Conservation (phyloP, 2,113 vertebrate genomes). For the Speoplatyrhinus poulsoni region DNA sequence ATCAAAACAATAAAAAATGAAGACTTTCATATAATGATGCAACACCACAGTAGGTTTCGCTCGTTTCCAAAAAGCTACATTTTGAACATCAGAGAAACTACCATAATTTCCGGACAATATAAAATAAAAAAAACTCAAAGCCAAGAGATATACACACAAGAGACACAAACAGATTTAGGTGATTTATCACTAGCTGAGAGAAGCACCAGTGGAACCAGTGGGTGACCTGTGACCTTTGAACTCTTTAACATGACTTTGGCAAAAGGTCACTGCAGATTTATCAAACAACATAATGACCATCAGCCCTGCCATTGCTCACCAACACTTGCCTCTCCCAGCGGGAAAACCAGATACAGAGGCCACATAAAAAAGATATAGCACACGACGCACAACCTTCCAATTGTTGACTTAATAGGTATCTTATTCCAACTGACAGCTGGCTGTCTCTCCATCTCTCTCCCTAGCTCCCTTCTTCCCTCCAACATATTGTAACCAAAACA, state of each 20-base stretch:
- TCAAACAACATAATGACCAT: constrained; percentile 66
- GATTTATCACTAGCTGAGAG: constrained; percentile 51
- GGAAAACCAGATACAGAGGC: constrained; percentile 27
- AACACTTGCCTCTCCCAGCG: constrained; percentile 20
- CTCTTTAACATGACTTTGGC: constrained; percentile 40
- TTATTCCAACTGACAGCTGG: constrained; percentile 46
- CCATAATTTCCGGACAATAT: no score
- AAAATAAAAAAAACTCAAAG: background rate
- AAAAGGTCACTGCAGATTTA: constrained; percentile 54
- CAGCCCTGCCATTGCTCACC: constrained; percentile 49
- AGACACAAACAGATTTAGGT: constrained; percentile 28
- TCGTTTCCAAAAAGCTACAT: no score
- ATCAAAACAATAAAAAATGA: background rate
- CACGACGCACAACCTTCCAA: constrained; percentile 16
- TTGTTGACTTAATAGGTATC: constrained; percentile 41
- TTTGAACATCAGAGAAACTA: no score
- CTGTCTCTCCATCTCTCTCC: constrained; percentile 37
- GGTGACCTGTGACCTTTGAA: constrained; percentile 40
- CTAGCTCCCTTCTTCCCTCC: no score
- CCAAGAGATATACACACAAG: background rate
- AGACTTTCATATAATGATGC: background rate
- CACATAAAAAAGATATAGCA: constrained; percentile 41
- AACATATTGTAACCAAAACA: no score
- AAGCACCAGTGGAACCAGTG: constrained; percentile 29
- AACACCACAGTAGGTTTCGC: background rate